Evolutionary conservation across 2,113 vertebrate species (phyloP), one percentile per base, ranked within the genome.

Genomic region (Channa maculata): DNA sequence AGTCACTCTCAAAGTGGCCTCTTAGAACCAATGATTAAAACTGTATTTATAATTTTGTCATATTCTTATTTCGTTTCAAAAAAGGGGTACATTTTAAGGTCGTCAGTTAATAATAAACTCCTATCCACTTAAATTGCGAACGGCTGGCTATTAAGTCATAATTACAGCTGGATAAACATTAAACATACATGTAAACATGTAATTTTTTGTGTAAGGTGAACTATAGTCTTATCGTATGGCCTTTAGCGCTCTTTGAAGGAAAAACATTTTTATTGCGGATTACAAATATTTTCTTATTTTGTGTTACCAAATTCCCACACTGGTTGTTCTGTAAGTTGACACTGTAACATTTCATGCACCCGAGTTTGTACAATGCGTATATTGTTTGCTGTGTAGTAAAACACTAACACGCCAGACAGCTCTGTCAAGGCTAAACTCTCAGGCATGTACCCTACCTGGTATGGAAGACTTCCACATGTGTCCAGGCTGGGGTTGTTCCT

Each of bases 381-480:
- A 5, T 13, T 45, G 43, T 78, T 36, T 50, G 6, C 55, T 33
- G n/a, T 3, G 5, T 5, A 12, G 52, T 46, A 50, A 43, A 44
- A 41, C 14, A 34, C 3, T 3, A 77, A 36, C 44, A 57, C 46
- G 66, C 65, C 44, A 44, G 64, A 52, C 63, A 57, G 75, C 36
- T 48, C 39, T 37, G 13, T 46, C 13, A 75, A 80, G 11, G n/a
- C 24, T 65, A 62, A 36, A 73, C 39, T 53, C 14, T 14, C 15
- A 38, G 0, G 12, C 24, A 48, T 24, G 36, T 8, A 11, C 39
- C 76, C 53, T 96, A 99, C 98, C 98, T 93, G 96, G 95, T 80
- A 98, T 94, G 57, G 97, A 94, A 80, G 96, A 95, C 86, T 99
- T 99, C 97, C 98, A 99, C 88, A 99, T 96, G 89, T 98, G 97